Base-by-base conservation (phyloP, 1,140 invertebrate species). In the Mizuhopecten yessoensis region DNA sequence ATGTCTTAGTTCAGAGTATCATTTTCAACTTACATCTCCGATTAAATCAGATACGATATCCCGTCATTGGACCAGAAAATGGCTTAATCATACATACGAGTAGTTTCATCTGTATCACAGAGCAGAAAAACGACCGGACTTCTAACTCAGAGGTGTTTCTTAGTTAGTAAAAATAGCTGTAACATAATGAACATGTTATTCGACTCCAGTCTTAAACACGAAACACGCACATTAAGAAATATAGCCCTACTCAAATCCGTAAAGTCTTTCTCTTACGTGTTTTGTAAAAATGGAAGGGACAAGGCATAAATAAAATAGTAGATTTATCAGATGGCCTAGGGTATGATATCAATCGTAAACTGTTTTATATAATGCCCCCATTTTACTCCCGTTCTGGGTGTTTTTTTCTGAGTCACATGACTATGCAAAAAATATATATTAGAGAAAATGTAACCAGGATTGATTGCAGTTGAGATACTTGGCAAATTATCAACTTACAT, bases 81-180 rank as follows among this genome's bases (percentile, higher is more conserved):
- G 57, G 57, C 57, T 75, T 75, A 75, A 75, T 75, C 57, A 75
- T 75, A 75, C 57, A 5, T 17, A n/a, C n/a, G 23, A 29, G 29
- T 75, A 29, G 57, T n/a, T 75, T 29, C 57, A 75, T 75, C 23
- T 75, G n/a, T n/a, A 29, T 75, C 57, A 29, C 57, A n/a, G 57
- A 75, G 57, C 2, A 75, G 45, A 49, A 75, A 75, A 75, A 75
- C n/a, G 57, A 5, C 57, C n/a, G n/a, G 23, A 75, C 29, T n/a
- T 29, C 57, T 75, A 17, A 29, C 57, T 75, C 57, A 75, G 57
- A 75, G 15, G 57, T 75, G 57, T 29, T 75, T 75, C 57, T 75
- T 75, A 75, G 57, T 75, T 29, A 75, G 57, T n/a, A 75, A 75
- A 75, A 75, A 75, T 75, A 75, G 57, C 57, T 75, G 57, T 75